phyloP scores from a whole-genome alignment of 2,888 invertebrate species.

The Troides oblongomaculatus region DNA sequence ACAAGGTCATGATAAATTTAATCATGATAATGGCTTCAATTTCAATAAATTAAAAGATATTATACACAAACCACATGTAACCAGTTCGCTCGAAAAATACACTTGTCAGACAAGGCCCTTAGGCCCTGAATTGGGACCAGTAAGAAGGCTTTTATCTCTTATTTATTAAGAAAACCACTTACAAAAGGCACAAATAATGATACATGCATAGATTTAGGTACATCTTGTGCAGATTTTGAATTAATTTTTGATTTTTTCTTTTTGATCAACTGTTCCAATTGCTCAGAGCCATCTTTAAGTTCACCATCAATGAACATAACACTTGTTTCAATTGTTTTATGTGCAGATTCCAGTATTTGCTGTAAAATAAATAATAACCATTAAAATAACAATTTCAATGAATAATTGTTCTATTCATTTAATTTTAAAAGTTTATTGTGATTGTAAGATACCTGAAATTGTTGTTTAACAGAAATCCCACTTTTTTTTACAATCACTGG shows the following conservation, averaged over 20 bases:
- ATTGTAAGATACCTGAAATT: constrained; percentile 79
- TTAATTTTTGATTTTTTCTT: constrained; percentile 78
- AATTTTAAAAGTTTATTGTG: neutral
- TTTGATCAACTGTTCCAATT: constrained; percentile 82
- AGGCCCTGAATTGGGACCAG: too few species aligned
- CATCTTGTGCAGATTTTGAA: constrained; percentile 60
- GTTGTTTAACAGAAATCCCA: constrained; percentile 83
- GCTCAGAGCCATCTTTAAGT: constrained; percentile 81
- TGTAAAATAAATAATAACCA: constrained; percentile 48
- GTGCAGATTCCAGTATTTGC: constrained; percentile 81
- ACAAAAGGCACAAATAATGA: constrained; percentile 86
- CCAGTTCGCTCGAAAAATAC: too few species aligned
- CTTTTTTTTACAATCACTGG: constrained; percentile 82
- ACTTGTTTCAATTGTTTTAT: constrained; percentile 81
- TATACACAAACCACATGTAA: too few species aligned
- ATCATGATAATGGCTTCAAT: too few species aligned
- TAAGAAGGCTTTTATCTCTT: neutral
- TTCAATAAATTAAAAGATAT: too few species aligned
- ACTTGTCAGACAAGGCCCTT: too few species aligned
- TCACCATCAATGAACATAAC: constrained; percentile 88
- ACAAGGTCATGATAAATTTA: neutral
- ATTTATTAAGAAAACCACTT: constrained; percentile 52
- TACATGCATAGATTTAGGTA: constrained; percentile 80
- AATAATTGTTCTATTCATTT: neutral
- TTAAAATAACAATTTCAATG: neutral